These are phyloP conservation scores for Eupeodes corollae DNA, from an alignment of 1,140 invertebrate genomes.

Conservation along the genomic window DNA sequence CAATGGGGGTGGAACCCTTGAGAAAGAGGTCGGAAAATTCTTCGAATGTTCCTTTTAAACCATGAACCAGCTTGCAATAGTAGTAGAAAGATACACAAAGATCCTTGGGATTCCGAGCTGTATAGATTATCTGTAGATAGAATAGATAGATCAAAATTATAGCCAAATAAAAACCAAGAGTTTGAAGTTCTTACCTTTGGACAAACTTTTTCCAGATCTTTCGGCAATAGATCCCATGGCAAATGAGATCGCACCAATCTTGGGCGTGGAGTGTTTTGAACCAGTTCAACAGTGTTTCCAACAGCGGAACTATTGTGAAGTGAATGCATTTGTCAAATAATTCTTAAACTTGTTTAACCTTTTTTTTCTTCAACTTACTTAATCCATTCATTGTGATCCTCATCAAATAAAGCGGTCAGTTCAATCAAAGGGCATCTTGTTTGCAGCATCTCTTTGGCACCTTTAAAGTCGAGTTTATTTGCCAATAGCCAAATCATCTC, in stretches of 20 bases:
- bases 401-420: constrained; percentile 42
- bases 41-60: constrained; percentile 60
- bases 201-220: constrained; percentile 52
- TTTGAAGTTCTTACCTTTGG: constrained; percentile 50
- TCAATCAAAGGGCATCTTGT: constrained; percentile 45
- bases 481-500: constrained; percentile 80
- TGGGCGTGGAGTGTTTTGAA: constrained; percentile 53
- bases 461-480: constrained; percentile 65
- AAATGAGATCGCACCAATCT: constrained; percentile 74
- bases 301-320: constrained; percentile 19
- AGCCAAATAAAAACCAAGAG: constrained; percentile 1
- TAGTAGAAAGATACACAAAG: constrained; percentile 85
- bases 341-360: too few species aligned
- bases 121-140: constrained; percentile 60
- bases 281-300: constrained; percentile 55
- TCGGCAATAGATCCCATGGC: constrained; percentile 58
- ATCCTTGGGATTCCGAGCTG: constrained; percentile 87
- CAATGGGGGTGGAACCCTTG: constrained; percentile 53
- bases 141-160: not conserved
- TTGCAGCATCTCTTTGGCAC: constrained; percentile 56
- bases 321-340: not conserved
- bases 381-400: constrained; percentile 42
- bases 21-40: constrained; percentile 72
- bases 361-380: constrained; percentile 20
- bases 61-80: constrained; percentile 62